Percentiles rank a stretch among this genome's conserved stretches.
phyloP scores from a whole-genome alignment of 2,113 vertebrate species.

The Heptranchias perlo region DNA sequence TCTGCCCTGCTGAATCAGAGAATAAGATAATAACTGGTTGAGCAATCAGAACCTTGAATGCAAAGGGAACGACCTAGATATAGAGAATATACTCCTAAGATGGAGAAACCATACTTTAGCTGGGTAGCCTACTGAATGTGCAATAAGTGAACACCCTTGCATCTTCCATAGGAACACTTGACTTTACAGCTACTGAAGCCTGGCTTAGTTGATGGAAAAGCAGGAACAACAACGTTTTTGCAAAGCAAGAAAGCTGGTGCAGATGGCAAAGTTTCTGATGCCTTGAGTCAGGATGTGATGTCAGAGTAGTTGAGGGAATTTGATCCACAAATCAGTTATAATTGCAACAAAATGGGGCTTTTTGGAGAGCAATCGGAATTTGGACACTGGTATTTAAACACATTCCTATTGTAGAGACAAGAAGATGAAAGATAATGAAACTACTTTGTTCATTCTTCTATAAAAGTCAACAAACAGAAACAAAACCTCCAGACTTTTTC shows the following conservation, averaged over 20 bases:
- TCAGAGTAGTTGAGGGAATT: background rate
- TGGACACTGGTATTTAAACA: background rate
- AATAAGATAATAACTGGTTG: background rate
- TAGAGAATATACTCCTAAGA: background rate
- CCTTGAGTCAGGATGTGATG: background rate
- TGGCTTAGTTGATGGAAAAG: background rate
- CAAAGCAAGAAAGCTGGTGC: background rate
- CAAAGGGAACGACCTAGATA: background rate
- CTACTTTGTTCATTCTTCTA: background rate
- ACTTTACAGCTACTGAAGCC: background rate
- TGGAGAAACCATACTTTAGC: background rate
- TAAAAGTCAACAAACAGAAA: too few species aligned
- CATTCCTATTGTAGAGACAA: background rate
- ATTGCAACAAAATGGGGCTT: background rate
- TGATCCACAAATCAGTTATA: background rate
- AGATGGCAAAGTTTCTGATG: background rate
- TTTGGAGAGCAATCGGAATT: background rate
- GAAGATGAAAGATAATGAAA: background rate
- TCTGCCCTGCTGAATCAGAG: background rate
- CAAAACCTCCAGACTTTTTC: too few species aligned
- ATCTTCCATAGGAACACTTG: background rate
- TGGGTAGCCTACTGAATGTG: background rate
- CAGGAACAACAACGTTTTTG: background rate
- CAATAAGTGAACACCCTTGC: background rate
- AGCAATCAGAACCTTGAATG: background rate